Evolutionary conservation across 1,140 invertebrate genomes (phyloP), one percentile per base, ranked within the genome.

Genomic region (Drosophila saltans): DNA sequence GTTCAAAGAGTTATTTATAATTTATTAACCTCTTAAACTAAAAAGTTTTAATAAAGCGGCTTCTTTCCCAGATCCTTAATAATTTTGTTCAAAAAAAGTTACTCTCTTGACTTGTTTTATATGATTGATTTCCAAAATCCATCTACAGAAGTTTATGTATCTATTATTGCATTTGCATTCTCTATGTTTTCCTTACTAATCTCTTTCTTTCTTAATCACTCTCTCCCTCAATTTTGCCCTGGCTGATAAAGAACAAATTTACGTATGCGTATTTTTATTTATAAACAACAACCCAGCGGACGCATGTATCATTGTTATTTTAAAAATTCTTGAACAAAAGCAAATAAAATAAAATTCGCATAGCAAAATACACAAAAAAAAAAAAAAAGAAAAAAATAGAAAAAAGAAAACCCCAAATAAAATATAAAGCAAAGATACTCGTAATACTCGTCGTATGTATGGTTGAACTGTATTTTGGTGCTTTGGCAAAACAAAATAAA

Each of bases 231-330:
- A 64, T 61, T 60, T 4, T 16, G 16, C 43, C 28, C 30, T 64
- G 43, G 64, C 70, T 88, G 83, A 88, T 88, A 88, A 88, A 89
- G 75, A 71, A 79, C 83, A 88, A 88, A 80, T 89, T 52, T 88
- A 88, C 83, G 83, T 88, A 88, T 88, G 84, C 78, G 80, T 70
- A 88, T 88, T 88, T 36, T 88, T 52, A 89, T 88, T 88, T 88
- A 88, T 88, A 88, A 88, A 80, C 84, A 89, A 89, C 77, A 89
- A 89, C 77, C 74, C 81, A 81, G 74, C 76, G 67, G 79, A 72
- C 76, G 80, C 74, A 88, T 89, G 84, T 88, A 88, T 88, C 84
- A 88, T 88, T 88, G 84, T 88, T 88, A 88, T 88, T 88, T 88
- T 88, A 88, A 88, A 80, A 88, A 77, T 81, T 77, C 69, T 83